Evolutionary conservation across 2,113 vertebrate species (phyloP).

Genomic region (Zapus hudsonius): DNA sequence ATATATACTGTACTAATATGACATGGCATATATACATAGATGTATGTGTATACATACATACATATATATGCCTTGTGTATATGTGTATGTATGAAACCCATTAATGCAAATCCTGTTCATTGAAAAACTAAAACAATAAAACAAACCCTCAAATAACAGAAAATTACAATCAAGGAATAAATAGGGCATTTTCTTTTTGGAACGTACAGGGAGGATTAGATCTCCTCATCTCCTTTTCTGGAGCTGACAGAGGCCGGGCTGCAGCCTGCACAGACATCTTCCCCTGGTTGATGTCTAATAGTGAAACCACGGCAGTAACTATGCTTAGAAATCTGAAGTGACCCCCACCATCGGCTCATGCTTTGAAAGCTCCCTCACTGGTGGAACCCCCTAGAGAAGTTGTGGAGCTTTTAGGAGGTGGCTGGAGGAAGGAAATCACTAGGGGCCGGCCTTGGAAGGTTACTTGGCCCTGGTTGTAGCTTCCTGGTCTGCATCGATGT

Average conservation of each 20-base stretch:
- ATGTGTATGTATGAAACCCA: neutral
- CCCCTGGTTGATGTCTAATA: neutral
- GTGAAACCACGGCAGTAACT: neutral
- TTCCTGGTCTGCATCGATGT: too few relatives aligned
- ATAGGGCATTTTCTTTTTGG: neutral
- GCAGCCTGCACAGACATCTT: neutral
- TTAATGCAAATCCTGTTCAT: slow-evolving; percentile 40
- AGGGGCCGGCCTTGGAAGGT: too few relatives aligned
- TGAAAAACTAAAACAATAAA: slow-evolving; percentile 31
- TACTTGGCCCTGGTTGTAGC: too few relatives aligned
- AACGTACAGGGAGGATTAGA: neutral
- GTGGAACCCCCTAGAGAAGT: too few relatives aligned
- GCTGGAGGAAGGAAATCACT: too few relatives aligned
- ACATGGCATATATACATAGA: neutral
- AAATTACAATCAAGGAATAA: neutral
- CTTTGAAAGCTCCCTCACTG: too few relatives aligned
- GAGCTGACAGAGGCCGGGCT: neutral
- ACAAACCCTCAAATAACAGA: neutral
- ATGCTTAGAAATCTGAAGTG: too few relatives aligned
- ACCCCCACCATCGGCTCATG: too few relatives aligned
- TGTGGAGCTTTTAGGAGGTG: too few relatives aligned
- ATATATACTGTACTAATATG: neutral
- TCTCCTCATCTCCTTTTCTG: neutral
- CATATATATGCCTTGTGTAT: neutral
- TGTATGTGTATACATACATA: too few relatives aligned